These are phyloP conservation scores for Frankliniella fusca DNA, from an alignment of 2,888 invertebrate species.

Conservation along the genomic window DNA sequence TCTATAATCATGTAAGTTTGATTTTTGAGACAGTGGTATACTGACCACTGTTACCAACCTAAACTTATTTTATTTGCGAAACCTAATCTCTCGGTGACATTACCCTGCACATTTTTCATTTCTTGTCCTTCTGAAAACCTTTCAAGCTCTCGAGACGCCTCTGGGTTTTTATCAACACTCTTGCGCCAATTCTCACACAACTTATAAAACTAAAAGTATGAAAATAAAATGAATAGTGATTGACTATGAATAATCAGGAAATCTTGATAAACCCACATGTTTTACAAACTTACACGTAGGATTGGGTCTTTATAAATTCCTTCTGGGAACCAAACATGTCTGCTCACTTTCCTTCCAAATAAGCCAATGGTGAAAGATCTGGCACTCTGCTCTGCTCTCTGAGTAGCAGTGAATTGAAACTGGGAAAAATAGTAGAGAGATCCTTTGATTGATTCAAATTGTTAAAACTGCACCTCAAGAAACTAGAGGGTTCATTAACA, in stretches of 20 bases:
- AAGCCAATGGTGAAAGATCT: conserved; percentile 68
- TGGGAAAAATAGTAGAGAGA: conserved; percentile 46
- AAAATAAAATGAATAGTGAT: conserved; percentile 29
- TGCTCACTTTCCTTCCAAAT: conserved; percentile 62
- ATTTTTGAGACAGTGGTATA: conserved; percentile 27
- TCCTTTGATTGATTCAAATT: neutral
- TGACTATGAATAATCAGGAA: conserved; percentile 28
- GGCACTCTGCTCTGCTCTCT: conserved; percentile 71
- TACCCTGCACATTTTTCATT: conserved; percentile 56
- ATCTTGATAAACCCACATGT: conserved; percentile 18
- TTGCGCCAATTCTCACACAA: conserved; percentile 65
- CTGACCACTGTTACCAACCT: conserved; percentile 48
- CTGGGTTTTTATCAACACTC: conserved; percentile 64
- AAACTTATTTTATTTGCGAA: conserved; percentile 52
- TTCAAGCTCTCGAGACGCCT: conserved; percentile 55
- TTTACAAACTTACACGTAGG: conserved; percentile 57
- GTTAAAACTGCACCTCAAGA: conserved; percentile 36
- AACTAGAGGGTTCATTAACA: conserved; percentile 37
- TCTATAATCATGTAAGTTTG: conserved; percentile 27
- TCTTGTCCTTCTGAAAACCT: conserved; percentile 54
- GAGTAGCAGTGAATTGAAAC: conserved; percentile 73
- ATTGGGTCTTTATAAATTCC: conserved; percentile 61
- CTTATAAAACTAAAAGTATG: conserved; percentile 68
- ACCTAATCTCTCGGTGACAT: conserved; percentile 59
- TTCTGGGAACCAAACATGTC: conserved; percentile 61